Conservation (phyloP, 2,113 vertebrate species). For the Onychostruthus taczanowskii region DNA sequence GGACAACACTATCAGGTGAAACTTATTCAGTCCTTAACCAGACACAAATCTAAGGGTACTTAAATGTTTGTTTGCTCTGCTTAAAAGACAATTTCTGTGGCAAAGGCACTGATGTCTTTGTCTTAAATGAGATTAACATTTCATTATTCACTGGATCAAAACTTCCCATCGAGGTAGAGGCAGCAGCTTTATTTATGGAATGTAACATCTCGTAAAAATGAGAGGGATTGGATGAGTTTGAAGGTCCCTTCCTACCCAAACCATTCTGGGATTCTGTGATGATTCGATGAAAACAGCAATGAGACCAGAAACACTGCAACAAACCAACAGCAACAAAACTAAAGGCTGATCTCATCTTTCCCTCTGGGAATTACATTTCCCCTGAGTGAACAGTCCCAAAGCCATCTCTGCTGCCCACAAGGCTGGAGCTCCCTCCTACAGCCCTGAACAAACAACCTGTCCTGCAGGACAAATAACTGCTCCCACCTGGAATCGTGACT, state of each 20-base stretch:
- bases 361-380: background rate
- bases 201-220: background rate
- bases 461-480: background rate
- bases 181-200: background rate
- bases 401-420: background rate
- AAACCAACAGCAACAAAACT: background rate
- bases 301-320: background rate
- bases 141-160: background rate
- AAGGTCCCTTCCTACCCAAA: background rate
- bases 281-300: background rate
- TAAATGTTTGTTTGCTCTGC: background rate
- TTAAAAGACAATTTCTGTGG: background rate
- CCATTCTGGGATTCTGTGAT: background rate
- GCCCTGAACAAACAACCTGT: background rate
- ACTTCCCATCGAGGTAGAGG: background rate
- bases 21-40: background rate
- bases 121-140: background rate
- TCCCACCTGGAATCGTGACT: background rate
- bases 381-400: background rate
- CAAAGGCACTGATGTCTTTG: background rate
- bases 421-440: background rate
- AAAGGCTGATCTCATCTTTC: background rate
- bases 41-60: background rate
- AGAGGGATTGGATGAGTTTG: background rate
- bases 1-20: background rate